Percentiles rank a stretch among this genome's conserved stretches.
These are phyloP conservation scores for Acomys russatus DNA, from an alignment of 2,797 vertebrate genomes.

Conservation along the genomic window DNA sequence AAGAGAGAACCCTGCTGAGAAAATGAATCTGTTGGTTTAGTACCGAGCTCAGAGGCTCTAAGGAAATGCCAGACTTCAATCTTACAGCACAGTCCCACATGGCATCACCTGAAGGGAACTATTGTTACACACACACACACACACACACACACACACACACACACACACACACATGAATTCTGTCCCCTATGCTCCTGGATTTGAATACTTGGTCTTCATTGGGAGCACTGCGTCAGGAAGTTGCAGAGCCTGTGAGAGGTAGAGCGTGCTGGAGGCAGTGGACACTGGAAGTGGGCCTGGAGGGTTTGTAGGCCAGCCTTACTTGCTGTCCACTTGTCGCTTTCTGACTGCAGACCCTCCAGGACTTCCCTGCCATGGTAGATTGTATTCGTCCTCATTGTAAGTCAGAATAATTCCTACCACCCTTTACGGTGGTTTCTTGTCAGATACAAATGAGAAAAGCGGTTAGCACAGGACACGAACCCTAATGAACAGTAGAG, in stretches of 20 bases:
- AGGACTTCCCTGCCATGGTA: background rate
- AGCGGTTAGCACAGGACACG: background rate
- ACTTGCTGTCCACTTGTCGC: background rate
- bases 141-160: too few species aligned
- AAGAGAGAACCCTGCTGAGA: too few species aligned
- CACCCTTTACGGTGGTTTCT: background rate
- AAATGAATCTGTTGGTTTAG: too few species aligned
- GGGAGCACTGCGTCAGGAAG: background rate
- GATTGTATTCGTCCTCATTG: background rate
- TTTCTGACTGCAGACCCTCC: background rate
- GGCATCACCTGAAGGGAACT: background rate
- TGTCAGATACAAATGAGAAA: too few species aligned
- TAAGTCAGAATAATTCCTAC: background rate
- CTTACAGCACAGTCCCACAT: too few species aligned
- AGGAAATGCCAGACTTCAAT: too few species aligned
- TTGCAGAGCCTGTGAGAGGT: background rate
- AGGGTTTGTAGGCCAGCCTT: background rate
- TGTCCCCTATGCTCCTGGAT: background rate
- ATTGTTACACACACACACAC: too few species aligned
- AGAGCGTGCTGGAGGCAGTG: too few species aligned
- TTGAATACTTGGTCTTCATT: background rate
- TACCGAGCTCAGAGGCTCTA: too few species aligned
- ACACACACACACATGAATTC: background rate
- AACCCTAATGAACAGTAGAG: background rate
- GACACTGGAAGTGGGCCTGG: background rate